Evolutionary conservation across 2,797 vertebrate species (phyloP).

Genomic region (Nyctalus aviator): DNA sequence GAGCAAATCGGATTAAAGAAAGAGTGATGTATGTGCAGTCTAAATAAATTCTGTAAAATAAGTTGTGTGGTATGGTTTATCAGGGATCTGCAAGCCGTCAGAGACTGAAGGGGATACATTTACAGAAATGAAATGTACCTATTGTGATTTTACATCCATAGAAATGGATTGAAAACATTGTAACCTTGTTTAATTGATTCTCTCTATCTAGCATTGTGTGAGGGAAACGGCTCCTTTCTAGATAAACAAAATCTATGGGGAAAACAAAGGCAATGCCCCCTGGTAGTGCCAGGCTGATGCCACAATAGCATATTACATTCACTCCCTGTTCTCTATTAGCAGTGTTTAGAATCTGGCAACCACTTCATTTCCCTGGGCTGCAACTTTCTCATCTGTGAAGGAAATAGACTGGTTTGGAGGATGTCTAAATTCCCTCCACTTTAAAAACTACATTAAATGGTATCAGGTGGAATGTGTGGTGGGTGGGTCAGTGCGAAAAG

Average conservation of each 20-base stretch:
- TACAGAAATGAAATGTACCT: neutral
- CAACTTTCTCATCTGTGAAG: conserved; percentile 14
- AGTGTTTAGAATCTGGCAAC: neutral
- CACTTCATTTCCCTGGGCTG: neutral
- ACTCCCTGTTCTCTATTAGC: neutral
- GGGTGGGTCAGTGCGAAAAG: too few relatives aligned
- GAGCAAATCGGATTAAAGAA: neutral
- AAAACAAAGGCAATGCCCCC: neutral
- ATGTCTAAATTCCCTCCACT: conserved; percentile 29
- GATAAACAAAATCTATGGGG: neutral
- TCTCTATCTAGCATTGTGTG: neutral
- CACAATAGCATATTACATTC: neutral
- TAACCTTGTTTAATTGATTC: neutral
- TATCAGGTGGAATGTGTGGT: too few relatives aligned
- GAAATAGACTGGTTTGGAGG: neutral
- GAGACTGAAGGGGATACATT: neutral
- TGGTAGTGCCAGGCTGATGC: neutral
- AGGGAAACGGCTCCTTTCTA: neutral
- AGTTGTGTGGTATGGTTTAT: neutral
- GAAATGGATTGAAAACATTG: neutral
- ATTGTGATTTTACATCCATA: neutral
- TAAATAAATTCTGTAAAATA: neutral
- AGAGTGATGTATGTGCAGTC: neutral
- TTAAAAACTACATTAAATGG: conserved; percentile 39
- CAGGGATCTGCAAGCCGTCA: neutral